Base-by-base conservation (phyloP, 2,113 vertebrate species). In the Festucalex cinctus region DNA sequence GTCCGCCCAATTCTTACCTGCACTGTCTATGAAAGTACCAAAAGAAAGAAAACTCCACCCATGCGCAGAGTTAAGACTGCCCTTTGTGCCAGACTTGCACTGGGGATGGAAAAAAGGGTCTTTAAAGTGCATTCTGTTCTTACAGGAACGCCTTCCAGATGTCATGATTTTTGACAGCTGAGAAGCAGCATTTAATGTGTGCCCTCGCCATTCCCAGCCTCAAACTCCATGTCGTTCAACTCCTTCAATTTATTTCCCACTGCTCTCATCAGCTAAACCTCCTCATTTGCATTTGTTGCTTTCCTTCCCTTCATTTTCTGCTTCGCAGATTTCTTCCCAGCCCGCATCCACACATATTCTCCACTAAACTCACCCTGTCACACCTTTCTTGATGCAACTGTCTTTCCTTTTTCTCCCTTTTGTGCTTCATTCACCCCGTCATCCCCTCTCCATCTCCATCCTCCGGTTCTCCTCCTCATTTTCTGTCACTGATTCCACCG, bases 181-280 rank as follows among this genome's bases (percentile, higher is more conserved):
- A 61, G 26, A 32, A 57, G 32, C 17, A 37, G 17, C 19, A 20
- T 35, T 32, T 14, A 20, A 59, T 59, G 8, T 22, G 9, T 22
- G 9, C 3, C 59, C 59, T 37, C 32, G n/a, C 26, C 24, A 17
- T 32, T 20, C 36, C 37, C 59, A 41, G 5, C 36, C 60, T 24
- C 39, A 14, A 41, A 41, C 37, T 7, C 10, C 20, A 41, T 26
- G n/a, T 41, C 59, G 24, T 62, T 43, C 36, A 14, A 13, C 12
- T n/a, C 17, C 19, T 61, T 62, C 37, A 62, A 17, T 62, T 43
- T 60, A 59, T 60, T 43, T 9, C 59, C n/a, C 39, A 43, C 39
- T 9, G n/a, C 12, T 43, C n/a, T 43, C 37, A 39, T 43, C 60
- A 17, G n/a, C 37, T 1, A 43, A 61, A 39, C 58, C 36, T 61